Evolutionary conservation across 2,113 vertebrate species (phyloP).

Genomic region (Gobiocypris rarus): DNA sequence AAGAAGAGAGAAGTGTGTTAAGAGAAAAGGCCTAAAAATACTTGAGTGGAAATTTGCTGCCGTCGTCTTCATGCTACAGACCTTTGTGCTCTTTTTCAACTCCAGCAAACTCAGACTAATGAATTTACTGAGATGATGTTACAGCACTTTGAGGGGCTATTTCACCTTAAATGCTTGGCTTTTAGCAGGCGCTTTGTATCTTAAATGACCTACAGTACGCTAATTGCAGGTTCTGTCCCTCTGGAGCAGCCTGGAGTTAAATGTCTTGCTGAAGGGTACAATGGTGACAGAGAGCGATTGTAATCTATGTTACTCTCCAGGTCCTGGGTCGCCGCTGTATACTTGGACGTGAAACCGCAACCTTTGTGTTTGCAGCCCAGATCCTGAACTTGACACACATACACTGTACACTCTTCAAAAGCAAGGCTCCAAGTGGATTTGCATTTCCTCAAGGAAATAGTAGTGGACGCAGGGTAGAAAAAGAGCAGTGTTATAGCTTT

Average conservation of each 20-base stretch:
- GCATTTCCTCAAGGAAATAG: conserved; percentile 29
- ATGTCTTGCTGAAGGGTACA: conserved; percentile 32
- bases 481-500: not conserved
- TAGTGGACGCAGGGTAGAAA: not conserved
- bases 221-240: conserved; percentile 35
- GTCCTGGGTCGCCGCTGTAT: conserved; percentile 26
- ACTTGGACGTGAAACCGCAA: conserved; percentile 32
- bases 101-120: conserved; percentile 14
- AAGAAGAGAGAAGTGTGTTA: not conserved
- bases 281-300: conserved; percentile 38
- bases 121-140: conserved; percentile 42
- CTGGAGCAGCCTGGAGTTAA: conserved; percentile 39
- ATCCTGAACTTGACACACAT: conserved; percentile 32
- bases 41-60: not conserved
- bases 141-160: conserved; percentile 20
- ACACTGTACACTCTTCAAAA: conserved; percentile 24
- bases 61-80: not conserved
- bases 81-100: not conserved
- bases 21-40: not conserved
- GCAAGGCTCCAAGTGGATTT: not conserved
- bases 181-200: conserved; percentile 32
- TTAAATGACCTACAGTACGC: conserved; percentile 43
- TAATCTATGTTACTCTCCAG: conserved; percentile 16
- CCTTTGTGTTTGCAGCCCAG: conserved; percentile 21
- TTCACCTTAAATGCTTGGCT: conserved; percentile 31